These are phyloP conservation scores for Colius striatus DNA, from an alignment of 2,113 vertebrate species.

Conservation along the genomic window DNA sequence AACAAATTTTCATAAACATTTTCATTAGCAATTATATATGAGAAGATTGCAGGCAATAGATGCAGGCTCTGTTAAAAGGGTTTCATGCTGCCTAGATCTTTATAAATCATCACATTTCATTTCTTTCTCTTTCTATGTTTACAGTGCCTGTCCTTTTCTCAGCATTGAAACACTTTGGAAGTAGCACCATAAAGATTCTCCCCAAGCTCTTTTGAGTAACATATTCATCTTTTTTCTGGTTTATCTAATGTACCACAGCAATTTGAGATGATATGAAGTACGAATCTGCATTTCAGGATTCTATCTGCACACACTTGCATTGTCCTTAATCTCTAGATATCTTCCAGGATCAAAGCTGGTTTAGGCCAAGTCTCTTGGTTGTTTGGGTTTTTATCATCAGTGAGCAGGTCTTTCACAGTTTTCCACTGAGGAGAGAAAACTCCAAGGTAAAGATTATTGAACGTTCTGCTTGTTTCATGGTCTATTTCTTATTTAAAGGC, in stretches of 20 bases:
- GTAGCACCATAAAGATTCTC: neutral
- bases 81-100: neutral
- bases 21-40: neutral
- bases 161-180: neutral
- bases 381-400: neutral
- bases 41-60: neutral
- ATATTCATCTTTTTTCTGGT: neutral
- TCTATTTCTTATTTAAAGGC: slow-evolving; percentile 68
- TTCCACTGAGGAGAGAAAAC: neutral
- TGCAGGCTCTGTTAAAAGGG: neutral
- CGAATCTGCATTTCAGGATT: neutral
- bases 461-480: neutral
- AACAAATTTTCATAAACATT: neutral
- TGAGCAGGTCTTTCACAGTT: neutral
- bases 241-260: neutral
- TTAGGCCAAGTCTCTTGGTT: neutral
- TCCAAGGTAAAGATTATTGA: neutral
- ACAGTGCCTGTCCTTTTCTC: neutral
- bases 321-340: neutral
- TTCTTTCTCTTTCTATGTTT: neutral
- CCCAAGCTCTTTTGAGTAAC: neutral
- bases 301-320: neutral
- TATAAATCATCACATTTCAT: neutral
- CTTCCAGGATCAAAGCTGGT: neutral
- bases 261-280: neutral